Conservation (phyloP, 2,888 invertebrate genomes). For the Heliconius erato region DNA sequence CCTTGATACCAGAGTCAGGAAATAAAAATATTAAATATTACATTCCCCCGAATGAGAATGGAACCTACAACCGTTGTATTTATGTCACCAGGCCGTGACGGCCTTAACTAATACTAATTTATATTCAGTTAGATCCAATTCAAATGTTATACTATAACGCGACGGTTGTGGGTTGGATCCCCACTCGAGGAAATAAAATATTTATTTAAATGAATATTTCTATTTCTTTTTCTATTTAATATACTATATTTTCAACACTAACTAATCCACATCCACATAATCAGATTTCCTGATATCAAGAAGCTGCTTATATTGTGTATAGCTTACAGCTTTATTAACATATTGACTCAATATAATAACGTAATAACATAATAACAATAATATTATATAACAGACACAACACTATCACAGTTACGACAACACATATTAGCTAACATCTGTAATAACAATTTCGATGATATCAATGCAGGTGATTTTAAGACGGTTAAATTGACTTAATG, state of each 20-base stretch:
- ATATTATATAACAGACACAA: not conserved
- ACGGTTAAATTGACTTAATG: not conserved
- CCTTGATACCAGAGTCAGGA: too few relatives aligned
- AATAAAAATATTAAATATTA: too few relatives aligned
- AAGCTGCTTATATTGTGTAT: not conserved
- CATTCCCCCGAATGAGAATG: too few relatives aligned
- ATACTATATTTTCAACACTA: not conserved
- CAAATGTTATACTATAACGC: not conserved
- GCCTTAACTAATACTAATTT: not conserved
- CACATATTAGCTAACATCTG: conserved; percentile 17
- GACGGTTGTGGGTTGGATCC: too few relatives aligned
- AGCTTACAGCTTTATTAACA: conserved; percentile 1
- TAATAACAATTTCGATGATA: conserved; percentile 8
- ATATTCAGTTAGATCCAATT: not conserved
- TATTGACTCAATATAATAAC: conserved; percentile 6
- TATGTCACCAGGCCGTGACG: too few relatives aligned
- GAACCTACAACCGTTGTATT: too few relatives aligned
- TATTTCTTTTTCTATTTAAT: too few relatives aligned
- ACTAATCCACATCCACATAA: not conserved
- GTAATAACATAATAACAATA: conserved; percentile 25
- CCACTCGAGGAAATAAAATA: too few relatives aligned
- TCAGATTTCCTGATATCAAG: not conserved
- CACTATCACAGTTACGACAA: conserved; percentile 18
- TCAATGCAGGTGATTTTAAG: conserved; percentile 1
- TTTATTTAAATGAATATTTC: too few relatives aligned